Evolutionary conservation across 2,797 vertebrate genomes (phyloP).

Genomic region (Propithecus deckenii): DNA sequence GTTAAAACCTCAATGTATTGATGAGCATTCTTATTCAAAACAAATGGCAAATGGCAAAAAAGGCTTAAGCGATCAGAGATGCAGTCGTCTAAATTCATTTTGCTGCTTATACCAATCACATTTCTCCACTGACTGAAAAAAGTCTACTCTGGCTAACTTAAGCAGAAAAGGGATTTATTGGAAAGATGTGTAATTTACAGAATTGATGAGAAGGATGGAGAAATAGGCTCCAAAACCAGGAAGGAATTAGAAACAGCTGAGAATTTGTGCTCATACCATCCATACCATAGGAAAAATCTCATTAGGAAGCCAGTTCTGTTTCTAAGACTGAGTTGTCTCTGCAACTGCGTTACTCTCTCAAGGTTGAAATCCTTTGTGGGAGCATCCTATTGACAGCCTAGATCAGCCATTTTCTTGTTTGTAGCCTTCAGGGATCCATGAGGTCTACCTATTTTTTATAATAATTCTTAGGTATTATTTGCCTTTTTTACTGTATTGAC

Average conservation of each 20-base stretch:
- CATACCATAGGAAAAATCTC: not conserved
- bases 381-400: not conserved
- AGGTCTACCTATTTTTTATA: not conserved
- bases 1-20: not conserved
- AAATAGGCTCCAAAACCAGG: not conserved
- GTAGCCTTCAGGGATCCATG: not conserved
- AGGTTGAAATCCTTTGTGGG: not conserved
- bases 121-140: not conserved
- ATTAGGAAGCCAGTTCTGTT: not conserved
- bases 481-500: not conserved
- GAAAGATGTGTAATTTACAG: not conserved
- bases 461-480: not conserved
- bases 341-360: not conserved
- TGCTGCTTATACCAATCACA: not conserved
- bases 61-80: not conserved
- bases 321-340: not conserved
- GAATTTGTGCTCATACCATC: not conserved
- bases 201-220: not conserved
- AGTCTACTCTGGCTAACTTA: not conserved
- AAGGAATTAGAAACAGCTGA: not conserved
- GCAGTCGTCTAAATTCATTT: not conserved
- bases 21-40: slow-evolving; percentile 22
- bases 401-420: not conserved
- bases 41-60: not conserved
- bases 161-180: not conserved